Percentiles rank a stretch among this genome's conserved stretches.
These are phyloP conservation scores for Cynopterus brachyotis DNA, from an alignment of 2,113 vertebrate species.

Conservation along the genomic window DNA sequence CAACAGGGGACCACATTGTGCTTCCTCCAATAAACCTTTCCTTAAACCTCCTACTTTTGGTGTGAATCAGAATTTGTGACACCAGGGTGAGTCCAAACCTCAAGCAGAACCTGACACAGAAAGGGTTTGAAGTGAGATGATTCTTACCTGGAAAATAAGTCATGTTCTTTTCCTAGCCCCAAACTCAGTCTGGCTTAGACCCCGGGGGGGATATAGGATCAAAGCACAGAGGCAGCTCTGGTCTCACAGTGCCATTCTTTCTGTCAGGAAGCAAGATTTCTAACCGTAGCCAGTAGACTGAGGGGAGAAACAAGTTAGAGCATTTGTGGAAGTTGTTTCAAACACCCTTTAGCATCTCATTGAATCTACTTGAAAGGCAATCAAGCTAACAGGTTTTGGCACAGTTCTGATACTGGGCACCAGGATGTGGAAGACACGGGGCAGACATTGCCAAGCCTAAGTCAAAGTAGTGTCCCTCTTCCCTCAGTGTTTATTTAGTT, in stretches of 20 bases:
- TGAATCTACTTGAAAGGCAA: not conserved
- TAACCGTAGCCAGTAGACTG: fast-evolving
- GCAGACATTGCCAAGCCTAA: not conserved
- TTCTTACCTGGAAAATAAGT: not conserved
- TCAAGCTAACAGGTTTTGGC: not conserved
- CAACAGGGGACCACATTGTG: not conserved
- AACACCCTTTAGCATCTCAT: not conserved
- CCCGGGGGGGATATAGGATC: too few species aligned
- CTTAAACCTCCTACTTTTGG: not conserved
- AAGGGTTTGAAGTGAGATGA: not conserved
- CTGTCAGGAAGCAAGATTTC: not conserved
- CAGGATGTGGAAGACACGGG: not conserved
- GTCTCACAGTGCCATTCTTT: not conserved
- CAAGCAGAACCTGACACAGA: not conserved
- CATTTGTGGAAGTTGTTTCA: not conserved
- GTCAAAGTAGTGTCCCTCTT: not conserved
- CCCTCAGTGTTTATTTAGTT: not conserved
- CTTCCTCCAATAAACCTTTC: not conserved
- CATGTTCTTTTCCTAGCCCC: fast-evolving
- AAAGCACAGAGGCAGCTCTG: not conserved
- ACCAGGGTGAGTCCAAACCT: not conserved
- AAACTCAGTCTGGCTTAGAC: not conserved
- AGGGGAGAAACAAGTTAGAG: too few species aligned
- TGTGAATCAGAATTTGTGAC: not conserved
- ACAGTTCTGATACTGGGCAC: not conserved